Base-by-base conservation (phyloP, 1,140 invertebrate species). In the Lanistes nyassanus region DNA sequence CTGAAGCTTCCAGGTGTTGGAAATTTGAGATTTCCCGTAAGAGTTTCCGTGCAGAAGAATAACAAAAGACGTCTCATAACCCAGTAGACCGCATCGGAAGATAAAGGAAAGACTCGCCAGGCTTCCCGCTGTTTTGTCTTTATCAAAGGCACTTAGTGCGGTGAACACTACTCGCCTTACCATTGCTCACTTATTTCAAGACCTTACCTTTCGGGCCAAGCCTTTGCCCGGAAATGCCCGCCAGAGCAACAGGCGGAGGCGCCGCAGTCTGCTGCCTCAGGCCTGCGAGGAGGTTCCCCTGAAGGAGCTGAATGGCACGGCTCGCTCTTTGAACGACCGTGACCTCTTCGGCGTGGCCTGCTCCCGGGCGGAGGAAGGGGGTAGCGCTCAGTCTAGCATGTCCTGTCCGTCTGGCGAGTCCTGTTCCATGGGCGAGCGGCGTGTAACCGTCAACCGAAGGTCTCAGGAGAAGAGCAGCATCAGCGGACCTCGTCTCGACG, bases 361-460 rank as follows among this genome's bases (percentile, higher is more conserved):
- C 56, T 11, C 53, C 34, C n/a, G 37, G 26, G 6, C 34, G 65
- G 53, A 58, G 74, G 56, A 62, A 34, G 37, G 55, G 19, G 31
- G 74, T 29, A 60, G 51, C 47, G 47, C 68, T 42, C 36, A 62
- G 42, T 56, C 58, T 76, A 76, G 75, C 29, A 76, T 76, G 75
- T 76, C 75, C 31, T 76, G 75, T 53, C 75, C 68, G 56, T 72
- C 70, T 19, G 70, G 70, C 51, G 70, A 72, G 51, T 23, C 74
- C 3, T 67, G 65, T 68, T 55, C 64, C 51, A 77, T 77, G 76
- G 76, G 76, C 19, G 76, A 77, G 29, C 47, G 76, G 51, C 29
- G 76, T 51, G 51, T 69, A 29, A 74, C 31, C 53, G 66, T 77
- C 70, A 77, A 77, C 70, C 71, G 76, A 23, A 23, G 71, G 34